These are phyloP conservation scores for Poliocrania exsul DNA, from an alignment of 2,797 vertebrate species.

Conservation along the genomic window DNA sequence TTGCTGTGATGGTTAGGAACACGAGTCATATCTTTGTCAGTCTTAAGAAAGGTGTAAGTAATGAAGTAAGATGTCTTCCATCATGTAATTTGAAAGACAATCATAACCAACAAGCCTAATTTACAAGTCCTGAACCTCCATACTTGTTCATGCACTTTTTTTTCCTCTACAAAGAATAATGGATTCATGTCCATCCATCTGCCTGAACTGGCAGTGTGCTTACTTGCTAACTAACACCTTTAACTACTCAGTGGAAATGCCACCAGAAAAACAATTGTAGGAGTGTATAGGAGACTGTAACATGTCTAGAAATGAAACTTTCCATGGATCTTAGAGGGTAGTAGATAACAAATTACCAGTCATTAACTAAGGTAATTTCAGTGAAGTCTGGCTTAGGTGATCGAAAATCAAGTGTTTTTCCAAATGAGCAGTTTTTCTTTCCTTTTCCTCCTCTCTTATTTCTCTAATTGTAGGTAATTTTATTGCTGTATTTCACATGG, in stretches of 20 bases:
- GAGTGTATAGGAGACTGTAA: background rate
- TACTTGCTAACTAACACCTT: background rate
- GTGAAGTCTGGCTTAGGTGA: background rate
- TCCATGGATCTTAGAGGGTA: background rate
- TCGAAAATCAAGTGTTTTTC: conserved; percentile 4
- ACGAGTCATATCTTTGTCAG: background rate
- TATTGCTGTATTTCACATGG: background rate
- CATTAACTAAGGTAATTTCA: conserved; percentile 3
- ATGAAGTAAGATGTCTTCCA: background rate
- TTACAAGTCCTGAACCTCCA: background rate
- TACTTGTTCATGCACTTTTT: background rate
- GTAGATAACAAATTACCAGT: background rate
- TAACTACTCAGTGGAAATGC: background rate
- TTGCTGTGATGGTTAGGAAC: background rate
- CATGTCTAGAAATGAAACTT: background rate
- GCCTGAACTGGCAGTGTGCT: background rate
- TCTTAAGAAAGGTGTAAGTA: background rate
- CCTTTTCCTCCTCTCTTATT: background rate
- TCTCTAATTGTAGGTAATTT: background rate
- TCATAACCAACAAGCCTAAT: background rate
- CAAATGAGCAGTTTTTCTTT: background rate
- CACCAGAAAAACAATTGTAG: background rate
- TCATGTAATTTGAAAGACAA: background rate
- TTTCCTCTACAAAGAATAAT: background rate
- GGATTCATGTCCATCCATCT: background rate